Conservation (phyloP, 2,888 invertebrate species). For the Synergus umbraculus region DNA sequence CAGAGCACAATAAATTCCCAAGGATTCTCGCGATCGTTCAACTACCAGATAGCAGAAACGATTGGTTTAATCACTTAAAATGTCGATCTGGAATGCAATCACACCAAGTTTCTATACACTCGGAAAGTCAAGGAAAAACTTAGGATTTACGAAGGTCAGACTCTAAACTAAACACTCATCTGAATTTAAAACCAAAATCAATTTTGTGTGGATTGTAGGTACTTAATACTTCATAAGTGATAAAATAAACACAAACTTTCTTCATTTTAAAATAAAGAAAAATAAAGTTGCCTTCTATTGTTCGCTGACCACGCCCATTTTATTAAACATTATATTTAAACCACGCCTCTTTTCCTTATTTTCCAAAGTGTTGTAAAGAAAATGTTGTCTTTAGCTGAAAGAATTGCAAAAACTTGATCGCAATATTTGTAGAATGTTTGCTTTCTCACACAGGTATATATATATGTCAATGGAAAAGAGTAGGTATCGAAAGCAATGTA, state of each 20-base stretch:
- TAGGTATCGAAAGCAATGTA: conserved; percentile 38
- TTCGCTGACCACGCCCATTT: too few relatives aligned
- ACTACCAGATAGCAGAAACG: conserved; percentile 42
- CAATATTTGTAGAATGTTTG: conserved; percentile 24
- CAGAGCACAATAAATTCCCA: conserved; percentile 56
- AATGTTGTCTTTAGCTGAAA: conserved; percentile 14
- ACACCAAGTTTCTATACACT: not conserved
- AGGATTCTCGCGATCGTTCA: conserved; percentile 64
- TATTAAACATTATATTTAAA: too few relatives aligned
- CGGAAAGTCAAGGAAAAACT: not conserved
- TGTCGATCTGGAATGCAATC: not conserved
- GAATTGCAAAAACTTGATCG: conserved; percentile 33
- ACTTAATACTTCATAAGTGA: too few relatives aligned
- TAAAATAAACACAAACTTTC: too few relatives aligned
- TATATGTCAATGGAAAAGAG: conserved; percentile 29
- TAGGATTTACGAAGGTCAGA: not conserved
- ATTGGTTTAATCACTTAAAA: not conserved
- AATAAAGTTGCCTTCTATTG: too few relatives aligned
- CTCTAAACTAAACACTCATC: not conserved
- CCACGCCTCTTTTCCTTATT: too few relatives aligned
- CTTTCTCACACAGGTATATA: conserved; percentile 36
- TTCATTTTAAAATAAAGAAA: too few relatives aligned
- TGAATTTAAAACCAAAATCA: not conserved
- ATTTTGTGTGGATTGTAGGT: not conserved
- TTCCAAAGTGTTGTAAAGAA: too few relatives aligned